Evolutionary conservation across 53 echinoderm and acorn worm species (phyloP).

Genomic region (Temnopleurus reevesii): DNA sequence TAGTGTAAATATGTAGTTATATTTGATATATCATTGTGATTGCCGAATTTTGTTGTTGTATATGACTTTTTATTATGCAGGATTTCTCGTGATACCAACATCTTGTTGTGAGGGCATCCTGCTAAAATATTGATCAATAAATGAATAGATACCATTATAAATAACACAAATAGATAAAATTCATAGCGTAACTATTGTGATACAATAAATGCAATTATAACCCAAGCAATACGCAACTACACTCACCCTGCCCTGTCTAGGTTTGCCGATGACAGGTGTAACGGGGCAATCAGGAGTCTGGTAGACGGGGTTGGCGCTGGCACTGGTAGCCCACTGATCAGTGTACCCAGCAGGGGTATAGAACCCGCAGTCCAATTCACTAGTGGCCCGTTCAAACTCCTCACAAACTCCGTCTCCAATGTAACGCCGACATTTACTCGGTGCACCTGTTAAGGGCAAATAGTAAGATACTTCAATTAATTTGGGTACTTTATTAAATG

Average conservation of each 20-base stretch:
- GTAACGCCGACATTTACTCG: conserved; percentile 76
- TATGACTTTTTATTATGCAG: too few relatives aligned
- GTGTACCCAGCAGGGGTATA: conserved; percentile 71
- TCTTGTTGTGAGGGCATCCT: too few relatives aligned
- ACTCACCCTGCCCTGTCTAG: conserved; percentile 55
- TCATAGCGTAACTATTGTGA: too few relatives aligned
- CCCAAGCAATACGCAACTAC: too few relatives aligned
- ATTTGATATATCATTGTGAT: too few relatives aligned
- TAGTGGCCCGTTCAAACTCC: conserved; percentile 62
- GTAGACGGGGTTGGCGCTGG: conserved; percentile 73
- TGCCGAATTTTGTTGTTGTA: too few relatives aligned
- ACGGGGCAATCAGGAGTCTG: conserved; percentile 66
- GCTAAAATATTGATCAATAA: background rate
- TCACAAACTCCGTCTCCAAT: conserved; percentile 72
- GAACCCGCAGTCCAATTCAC: conserved; percentile 75
- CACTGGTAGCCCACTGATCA: conserved; percentile 85
- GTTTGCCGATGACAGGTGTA: conserved; percentile 62
- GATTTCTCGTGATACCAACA: too few relatives aligned
- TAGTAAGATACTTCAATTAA: too few relatives aligned
- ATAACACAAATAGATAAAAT: too few relatives aligned
- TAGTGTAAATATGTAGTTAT: too few relatives aligned
- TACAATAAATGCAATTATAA: too few relatives aligned
- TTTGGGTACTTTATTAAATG: too few relatives aligned
- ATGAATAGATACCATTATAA: background rate
- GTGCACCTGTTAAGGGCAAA: conserved; percentile 57